Conservation (phyloP, 2,113 vertebrate genomes). For the Pseudolaguvia tuberculata region DNA sequence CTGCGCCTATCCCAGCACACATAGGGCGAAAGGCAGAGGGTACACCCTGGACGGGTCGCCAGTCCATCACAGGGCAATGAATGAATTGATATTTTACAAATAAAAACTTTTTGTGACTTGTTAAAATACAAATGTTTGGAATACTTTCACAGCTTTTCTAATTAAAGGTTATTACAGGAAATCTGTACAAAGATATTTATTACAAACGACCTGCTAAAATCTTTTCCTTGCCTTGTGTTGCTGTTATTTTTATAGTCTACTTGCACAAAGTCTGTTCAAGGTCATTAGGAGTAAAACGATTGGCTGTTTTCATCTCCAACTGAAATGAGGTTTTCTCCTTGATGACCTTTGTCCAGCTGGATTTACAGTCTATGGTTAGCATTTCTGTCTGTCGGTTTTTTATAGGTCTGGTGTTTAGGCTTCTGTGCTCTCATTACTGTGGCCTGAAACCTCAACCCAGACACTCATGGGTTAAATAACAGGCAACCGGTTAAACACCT, state of each 20-base stretch:
- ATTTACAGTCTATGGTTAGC: conserved; percentile 6
- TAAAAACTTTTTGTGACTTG: too few species aligned
- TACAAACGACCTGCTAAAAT: background rate
- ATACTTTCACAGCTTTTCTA: conserved; percentile 51
- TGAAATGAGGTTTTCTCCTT: conserved; percentile 20
- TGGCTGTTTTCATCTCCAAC: conserved; percentile 7
- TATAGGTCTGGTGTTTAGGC: background rate
- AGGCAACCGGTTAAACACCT: too few species aligned
- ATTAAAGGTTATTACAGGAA: conserved; percentile 49
- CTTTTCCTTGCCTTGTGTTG: conserved; percentile 10
- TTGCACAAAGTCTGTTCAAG: conserved; percentile 30
- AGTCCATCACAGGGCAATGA: too few species aligned
- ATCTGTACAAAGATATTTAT: background rate
- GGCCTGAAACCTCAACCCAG: too few species aligned
- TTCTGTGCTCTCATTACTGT: too few species aligned
- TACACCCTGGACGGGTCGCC: too few species aligned
- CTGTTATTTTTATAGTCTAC: conserved; percentile 18
- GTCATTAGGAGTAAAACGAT: conserved; percentile 1
- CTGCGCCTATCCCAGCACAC: too few species aligned
- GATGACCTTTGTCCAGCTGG: conserved; percentile 4
- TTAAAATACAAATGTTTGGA: conserved; percentile 45
- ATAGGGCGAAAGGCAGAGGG: too few species aligned
- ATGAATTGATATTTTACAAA: too few species aligned
- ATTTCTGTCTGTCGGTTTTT: conserved; percentile 1
- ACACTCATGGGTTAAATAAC: too few species aligned